Evolutionary conservation across 2,797 vertebrate species (phyloP).

Genomic region (Zalophus californianus): DNA sequence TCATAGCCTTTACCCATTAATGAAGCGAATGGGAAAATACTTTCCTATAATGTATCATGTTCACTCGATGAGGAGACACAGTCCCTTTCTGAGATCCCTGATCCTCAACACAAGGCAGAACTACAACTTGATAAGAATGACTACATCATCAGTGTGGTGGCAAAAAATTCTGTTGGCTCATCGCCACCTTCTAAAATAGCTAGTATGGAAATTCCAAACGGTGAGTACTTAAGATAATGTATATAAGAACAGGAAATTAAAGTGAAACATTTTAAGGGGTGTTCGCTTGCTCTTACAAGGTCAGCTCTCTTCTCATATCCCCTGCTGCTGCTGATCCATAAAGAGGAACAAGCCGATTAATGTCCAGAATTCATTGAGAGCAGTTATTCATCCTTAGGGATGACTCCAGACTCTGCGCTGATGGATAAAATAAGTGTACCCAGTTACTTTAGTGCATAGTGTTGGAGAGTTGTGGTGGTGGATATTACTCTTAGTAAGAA

Average conservation of each 20-base stretch:
- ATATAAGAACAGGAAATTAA: too few relatives aligned
- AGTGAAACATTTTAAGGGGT: not conserved
- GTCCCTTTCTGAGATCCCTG: slow-evolving; percentile 72
- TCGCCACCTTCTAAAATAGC: slow-evolving; percentile 88
- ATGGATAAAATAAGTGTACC: not conserved
- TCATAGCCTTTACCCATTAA: slow-evolving; percentile 84
- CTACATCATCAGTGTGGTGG: slow-evolving; percentile 86
- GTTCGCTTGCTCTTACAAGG: not conserved
- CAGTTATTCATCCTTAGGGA: not conserved
- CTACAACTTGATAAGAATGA: slow-evolving; percentile 84
- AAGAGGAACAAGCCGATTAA: not conserved
- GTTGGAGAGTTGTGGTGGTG: not conserved
- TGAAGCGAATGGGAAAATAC: slow-evolving; percentile 88
- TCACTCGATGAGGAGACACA: slow-evolving; percentile 69
- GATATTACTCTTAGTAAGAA: not conserved
- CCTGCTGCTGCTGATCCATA: not conserved
- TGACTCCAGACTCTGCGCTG: not conserved
- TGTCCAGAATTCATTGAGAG: not conserved
- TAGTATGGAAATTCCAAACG: slow-evolving; percentile 84
- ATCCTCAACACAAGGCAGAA: slow-evolving; percentile 84
- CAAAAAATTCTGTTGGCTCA: slow-evolving; percentile 85
- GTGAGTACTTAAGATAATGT: slow-evolving; percentile 79
- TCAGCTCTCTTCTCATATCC: not conserved
- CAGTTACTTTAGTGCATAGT: not conserved
- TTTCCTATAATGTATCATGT: slow-evolving; percentile 87